Evolutionary conservation across 2,888 invertebrate species (phyloP).

Genomic region (Merodon equestris): DNA sequence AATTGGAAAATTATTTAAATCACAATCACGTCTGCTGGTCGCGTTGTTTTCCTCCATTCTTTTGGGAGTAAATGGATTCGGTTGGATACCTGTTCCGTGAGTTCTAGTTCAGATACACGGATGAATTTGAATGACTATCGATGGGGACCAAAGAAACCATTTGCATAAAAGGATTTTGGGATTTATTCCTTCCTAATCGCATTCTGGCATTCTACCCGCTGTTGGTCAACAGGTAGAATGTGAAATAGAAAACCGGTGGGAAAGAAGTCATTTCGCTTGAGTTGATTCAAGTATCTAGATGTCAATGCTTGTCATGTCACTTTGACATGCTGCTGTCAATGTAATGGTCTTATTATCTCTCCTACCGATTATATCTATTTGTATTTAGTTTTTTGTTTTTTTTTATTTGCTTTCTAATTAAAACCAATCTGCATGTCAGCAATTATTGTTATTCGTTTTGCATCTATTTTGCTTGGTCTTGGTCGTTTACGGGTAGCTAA

Average conservation of each 20-base stretch:
- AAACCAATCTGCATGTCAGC: slow-evolving; percentile 58
- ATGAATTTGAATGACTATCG: slow-evolving; percentile 57
- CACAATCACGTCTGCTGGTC: slow-evolving; percentile 55
- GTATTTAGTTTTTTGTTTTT: background rate
- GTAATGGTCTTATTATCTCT: slow-evolving; percentile 33
- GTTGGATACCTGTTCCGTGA: slow-evolving; percentile 16
- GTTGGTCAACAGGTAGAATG: background rate
- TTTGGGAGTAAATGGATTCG: slow-evolving; percentile 21
- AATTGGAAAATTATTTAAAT: slow-evolving; percentile 68
- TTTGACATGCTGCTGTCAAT: slow-evolving; percentile 62
- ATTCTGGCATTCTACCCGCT: no score
- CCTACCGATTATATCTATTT: background rate
- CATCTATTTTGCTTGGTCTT: background rate
- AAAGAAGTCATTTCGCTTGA: slow-evolving; percentile 50
- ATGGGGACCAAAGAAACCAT: no score
- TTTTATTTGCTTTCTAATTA: slow-evolving; percentile 3
- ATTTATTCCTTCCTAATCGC: slow-evolving; percentile 54
- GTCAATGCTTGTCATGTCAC: slow-evolving; percentile 69
- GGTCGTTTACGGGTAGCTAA: background rate
- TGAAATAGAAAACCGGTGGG: background rate
- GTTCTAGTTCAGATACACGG: slow-evolving; percentile 41
- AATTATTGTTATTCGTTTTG: slow-evolving; percentile 37
- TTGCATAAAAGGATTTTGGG: slow-evolving; percentile 54
- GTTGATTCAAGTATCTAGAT: slow-evolving; percentile 48
- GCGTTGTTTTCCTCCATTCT: slow-evolving; percentile 16